Evolutionary conservation across 2,797 vertebrate species (phyloP), one percentile per base, ranked within the genome.

Genomic region (Sebastes umbrosus): DNA sequence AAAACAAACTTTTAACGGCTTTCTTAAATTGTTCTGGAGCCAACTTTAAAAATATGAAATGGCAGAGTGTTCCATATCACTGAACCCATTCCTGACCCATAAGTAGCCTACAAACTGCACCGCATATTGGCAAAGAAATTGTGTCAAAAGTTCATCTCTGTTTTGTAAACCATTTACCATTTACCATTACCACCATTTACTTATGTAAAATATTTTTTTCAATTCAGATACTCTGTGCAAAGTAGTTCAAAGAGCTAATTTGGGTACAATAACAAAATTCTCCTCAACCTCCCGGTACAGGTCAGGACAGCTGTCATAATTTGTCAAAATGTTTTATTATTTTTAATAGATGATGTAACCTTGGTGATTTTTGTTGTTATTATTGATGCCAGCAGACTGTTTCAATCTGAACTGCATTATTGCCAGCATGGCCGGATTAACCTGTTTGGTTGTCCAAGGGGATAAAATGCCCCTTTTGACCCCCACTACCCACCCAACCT

Each of bases 141-240:
- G 52, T 50, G 52, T 69, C 39, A 69, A 78, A 72, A 72, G 78
- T 77, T 74, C 12, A 77, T 75, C 29, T 57, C 67, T 77, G 71
- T 59, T 79, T 22, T 68, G 31, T 65, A 84, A 71, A 83, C 34
- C 3, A 36, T 70, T 69, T 32, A 59, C 55, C n/a, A n/a, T n/a
- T n/a, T n/a, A n/a, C n/a, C n/a, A n/a, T n/a, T n/a, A n/a, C n/a
- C n/a, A 83, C 34, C 3, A 36, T 70, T 69, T 32, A 59, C 55
- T 73, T 22, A 3, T 25, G 5, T 27, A 16, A 16, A 43, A 43
- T 16, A 43, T 43, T 43, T 16, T 43, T 43, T 43, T 43, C 14
- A 43, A 43, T 43, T 43, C 55, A 55, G 18, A 66, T 24, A 9
- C 10, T 12, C 31, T 31, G 57, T 77, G 60, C 73, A 58, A 4